Evolutionary conservation across 2,797 vertebrate species (phyloP).

Genomic region (Sebastes diaconus): DNA sequence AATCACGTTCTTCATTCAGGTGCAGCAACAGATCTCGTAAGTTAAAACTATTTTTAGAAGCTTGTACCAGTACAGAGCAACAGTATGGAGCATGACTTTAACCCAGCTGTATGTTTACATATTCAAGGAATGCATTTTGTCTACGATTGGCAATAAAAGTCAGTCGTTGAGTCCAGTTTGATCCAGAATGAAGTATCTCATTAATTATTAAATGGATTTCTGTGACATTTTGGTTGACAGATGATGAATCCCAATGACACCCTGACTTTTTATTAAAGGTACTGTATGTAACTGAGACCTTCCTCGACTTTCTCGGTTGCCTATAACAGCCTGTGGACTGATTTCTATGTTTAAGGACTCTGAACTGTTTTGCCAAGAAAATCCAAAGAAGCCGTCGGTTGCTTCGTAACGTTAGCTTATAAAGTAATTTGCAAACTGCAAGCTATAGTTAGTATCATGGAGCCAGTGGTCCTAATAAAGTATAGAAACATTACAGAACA

Average conservation of each 20-base stretch:
- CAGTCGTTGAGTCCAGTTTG: background rate
- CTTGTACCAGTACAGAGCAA: background rate
- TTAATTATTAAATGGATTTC: background rate
- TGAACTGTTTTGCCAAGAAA: fast-evolving
- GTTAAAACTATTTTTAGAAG: background rate
- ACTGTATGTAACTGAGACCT: too few species aligned
- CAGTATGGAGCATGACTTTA: background rate
- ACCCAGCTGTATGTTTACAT: background rate
- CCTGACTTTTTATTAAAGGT: background rate
- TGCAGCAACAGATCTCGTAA: background rate
- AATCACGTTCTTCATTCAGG: background rate
- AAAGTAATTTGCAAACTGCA: too few species aligned
- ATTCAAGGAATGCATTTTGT: background rate
- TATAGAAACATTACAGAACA: too few species aligned
- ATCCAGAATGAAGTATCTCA: background rate
- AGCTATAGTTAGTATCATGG: too few species aligned
- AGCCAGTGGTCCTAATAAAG: fast-evolving
- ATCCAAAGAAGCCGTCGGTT: too few species aligned
- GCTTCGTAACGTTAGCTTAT: too few species aligned
- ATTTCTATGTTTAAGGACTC: fast-evolving
- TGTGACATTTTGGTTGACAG: background rate
- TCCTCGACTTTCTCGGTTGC: fast-evolving
- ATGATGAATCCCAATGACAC: background rate
- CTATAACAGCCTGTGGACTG: too few species aligned
- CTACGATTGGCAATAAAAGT: background rate